Evolutionary conservation across 23 tunicate genomes (phyloP), one percentile per base, ranked within the genome.

Genomic region (Diplosoma virens): DNA sequence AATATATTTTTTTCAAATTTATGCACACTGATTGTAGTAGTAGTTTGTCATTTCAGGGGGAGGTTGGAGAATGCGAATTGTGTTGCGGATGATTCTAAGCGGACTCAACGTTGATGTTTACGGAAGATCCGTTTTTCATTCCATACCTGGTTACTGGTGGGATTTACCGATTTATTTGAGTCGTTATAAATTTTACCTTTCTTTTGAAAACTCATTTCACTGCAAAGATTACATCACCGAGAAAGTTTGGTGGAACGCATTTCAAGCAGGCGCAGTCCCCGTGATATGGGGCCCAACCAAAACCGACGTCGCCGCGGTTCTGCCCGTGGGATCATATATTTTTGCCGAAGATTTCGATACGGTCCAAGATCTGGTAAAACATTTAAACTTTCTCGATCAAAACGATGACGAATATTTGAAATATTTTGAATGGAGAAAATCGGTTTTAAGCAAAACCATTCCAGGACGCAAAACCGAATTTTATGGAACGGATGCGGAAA

Each of bases 161-260:
- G 59, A 45, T 33, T 3, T 75, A 7, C 22, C 33, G 25, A 16
- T 33, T 1, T 58, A 61, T 33, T 33, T 76, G 9, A 1, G 33
- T 3, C 25, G 37, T 4, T 73, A 87, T 53, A 87, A 87, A 73
- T 87, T 87, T 37, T 87, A 81, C 63, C 68, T 87, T 41, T 81
- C 94, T 1, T 65, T 87, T 33, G 94, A 87, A 56, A 87, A 87
- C 54, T 32, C 73, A 23, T 33, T 69, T 65, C 90, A 85, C 29
- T 85, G 90, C 33, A 41, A 73, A 25, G 90, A 85, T 47, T 78
- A 85, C 47, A 27, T 78, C 50, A 68, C 84, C 29, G 79, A 66
- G 26, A 79, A 78, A 33, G 23, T 58, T 27, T 58, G 74, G 79
- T 47, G 71, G 63, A 78, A 85, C 48, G 78, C 79, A 3, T 58